Percentiles rank a stretch among this genome's conserved stretches.
Evolutionary conservation across 2,797 vertebrate genomes (phyloP).

Genomic region (Meriones psammophilus): DNA sequence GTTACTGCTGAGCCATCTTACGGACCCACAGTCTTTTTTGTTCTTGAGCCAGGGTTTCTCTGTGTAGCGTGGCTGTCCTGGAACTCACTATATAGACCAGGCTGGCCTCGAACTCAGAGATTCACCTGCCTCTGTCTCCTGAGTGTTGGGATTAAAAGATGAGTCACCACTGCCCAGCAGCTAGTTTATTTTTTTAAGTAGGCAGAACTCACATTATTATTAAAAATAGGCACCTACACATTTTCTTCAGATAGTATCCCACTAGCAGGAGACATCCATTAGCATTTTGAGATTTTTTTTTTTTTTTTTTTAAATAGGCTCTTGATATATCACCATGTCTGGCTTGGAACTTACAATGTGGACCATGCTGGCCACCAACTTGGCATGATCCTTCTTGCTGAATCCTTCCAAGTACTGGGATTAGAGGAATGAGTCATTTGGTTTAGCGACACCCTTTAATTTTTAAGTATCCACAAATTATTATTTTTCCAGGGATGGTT

Average conservation of each 20-base stretch:
- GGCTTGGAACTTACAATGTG: neutral
- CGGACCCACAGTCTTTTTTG: neutral
- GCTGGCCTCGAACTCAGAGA: neutral
- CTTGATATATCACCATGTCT: neutral
- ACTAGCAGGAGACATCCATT: slow-evolving; percentile 23
- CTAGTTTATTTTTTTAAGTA: neutral
- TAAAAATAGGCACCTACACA: slow-evolving; percentile 21
- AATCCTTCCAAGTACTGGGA: neutral
- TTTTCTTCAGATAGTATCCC: slow-evolving; percentile 59
- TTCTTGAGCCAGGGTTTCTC: neutral
- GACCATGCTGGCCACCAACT: neutral
- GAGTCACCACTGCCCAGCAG: neutral
- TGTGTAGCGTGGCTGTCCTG: neutral
- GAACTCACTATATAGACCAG: neutral
- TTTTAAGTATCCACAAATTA: slow-evolving; percentile 14
- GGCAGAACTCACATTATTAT: slow-evolving; percentile 53
- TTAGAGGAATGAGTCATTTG: neutral
- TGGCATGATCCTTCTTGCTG: neutral
- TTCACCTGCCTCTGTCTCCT: no score
- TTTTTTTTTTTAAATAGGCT: neutral
- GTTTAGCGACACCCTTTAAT: neutral
- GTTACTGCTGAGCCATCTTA: neutral
- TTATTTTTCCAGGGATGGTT: neutral
- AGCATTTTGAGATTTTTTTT: neutral
- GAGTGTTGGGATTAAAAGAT: neutral